These are phyloP conservation scores for Bhutanitis thaidina DNA, from an alignment of 2,888 invertebrate genomes.

Conservation along the genomic window DNA sequence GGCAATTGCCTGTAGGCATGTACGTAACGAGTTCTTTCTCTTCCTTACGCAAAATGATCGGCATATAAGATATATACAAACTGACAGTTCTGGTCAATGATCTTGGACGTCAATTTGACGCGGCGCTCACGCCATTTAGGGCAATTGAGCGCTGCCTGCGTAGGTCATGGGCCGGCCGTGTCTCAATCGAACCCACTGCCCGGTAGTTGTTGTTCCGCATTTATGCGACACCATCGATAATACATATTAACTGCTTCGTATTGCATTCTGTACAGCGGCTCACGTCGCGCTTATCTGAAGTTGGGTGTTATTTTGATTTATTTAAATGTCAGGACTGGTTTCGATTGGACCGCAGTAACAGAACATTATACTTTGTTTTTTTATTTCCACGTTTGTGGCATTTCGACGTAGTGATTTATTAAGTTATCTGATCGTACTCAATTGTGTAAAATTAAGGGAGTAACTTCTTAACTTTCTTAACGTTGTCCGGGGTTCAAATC, in stretches of 20 bases:
- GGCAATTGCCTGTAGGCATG: too few relatives aligned
- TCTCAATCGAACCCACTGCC: constrained; percentile 31
- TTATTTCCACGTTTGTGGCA: neutral
- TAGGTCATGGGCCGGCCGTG: constrained; percentile 30
- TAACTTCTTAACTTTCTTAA: too few relatives aligned
- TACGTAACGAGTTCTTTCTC: too few relatives aligned
- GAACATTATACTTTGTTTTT: neutral
- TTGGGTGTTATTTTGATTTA: constrained; percentile 2
- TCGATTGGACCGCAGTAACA: constrained; percentile 1
- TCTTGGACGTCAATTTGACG: constrained; percentile 10
- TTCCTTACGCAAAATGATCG: too few relatives aligned
- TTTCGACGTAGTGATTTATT: neutral
- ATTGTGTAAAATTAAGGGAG: too few relatives aligned
- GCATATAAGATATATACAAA: neutral
- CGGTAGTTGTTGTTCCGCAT: constrained; percentile 31
- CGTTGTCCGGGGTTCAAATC: too few relatives aligned
- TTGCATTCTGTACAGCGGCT: neutral
- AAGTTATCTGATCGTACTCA: neutral
- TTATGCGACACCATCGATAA: constrained; percentile 25
- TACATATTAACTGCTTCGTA: neutral
- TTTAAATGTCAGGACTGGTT: constrained; percentile 6
- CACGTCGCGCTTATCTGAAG: constrained; percentile 5
- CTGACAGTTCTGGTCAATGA: constrained; percentile 1
- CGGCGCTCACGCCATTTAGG: constrained; percentile 17
- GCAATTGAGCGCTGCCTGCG: constrained; percentile 12